Conservation (phyloP, 2,888 invertebrate species). For the Antitype chi region DNA sequence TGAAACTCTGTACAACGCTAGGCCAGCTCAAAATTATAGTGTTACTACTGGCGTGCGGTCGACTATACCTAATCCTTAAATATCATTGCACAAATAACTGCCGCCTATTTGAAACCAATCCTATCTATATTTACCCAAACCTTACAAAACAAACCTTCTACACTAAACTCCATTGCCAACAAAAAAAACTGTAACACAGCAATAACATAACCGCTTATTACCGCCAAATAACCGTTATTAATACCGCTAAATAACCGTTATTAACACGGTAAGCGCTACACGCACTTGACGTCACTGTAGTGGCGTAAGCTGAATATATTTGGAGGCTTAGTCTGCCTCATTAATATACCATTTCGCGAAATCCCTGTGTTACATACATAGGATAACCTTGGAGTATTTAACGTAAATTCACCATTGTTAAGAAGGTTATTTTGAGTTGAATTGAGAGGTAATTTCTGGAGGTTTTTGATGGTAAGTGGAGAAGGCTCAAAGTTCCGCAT, state of each 20-base stretch:
- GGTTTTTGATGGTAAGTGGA: neutral
- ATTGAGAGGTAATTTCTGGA: slow-evolving; percentile 2
- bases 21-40: neutral
- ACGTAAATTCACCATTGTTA: slow-evolving; percentile 17
- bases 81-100: neutral
- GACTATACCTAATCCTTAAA: neutral
- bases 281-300: slow-evolving; percentile 52
- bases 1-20: neutral
- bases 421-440: neutral
- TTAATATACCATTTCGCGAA: slow-evolving; percentile 69
- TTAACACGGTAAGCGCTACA: slow-evolving; percentile 55
- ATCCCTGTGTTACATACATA: slow-evolving; percentile 49
- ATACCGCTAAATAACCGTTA: slow-evolving; percentile 50
- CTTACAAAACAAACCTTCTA: slow-evolving; percentile 11
- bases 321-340: slow-evolving; percentile 57
- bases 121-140: neutral
- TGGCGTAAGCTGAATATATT: slow-evolving; percentile 62
- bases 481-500: too few species aligned
- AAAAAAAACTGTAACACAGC: slow-evolving; percentile 28
- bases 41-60: neutral
- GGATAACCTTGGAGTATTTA: slow-evolving; percentile 39
- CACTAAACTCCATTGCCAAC: too few species aligned
- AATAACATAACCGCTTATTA: slow-evolving; percentile 56
- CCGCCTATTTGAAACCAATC: neutral
- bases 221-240: slow-evolving; percentile 47